Conservation (phyloP, 2,888 invertebrate species). For the Eudasyphora cyanicolor region DNA sequence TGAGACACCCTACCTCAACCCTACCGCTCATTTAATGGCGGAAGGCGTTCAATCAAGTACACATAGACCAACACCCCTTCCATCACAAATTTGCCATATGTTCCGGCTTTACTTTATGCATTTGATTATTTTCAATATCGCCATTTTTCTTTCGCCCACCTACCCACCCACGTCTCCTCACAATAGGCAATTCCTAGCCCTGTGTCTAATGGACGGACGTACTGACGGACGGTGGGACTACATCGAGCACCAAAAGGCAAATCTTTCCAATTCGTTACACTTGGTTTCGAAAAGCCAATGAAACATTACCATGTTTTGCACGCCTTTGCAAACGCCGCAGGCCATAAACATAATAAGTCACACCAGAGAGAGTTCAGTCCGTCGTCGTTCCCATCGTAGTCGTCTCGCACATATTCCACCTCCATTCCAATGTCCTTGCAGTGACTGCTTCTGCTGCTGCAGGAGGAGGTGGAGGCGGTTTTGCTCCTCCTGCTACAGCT, state of each 20-base stretch:
- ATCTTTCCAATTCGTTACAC: constrained; percentile 63
- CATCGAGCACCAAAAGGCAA: constrained; percentile 36
- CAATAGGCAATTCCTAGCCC: background rate
- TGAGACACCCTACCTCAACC: background rate
- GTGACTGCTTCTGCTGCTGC: background rate
- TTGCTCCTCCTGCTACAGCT: background rate
- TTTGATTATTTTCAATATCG: constrained; percentile 42
- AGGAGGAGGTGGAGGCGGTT: no score
- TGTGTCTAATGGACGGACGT: background rate
- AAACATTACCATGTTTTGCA: constrained; percentile 64
- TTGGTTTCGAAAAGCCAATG: constrained; percentile 57
- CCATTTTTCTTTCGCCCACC: background rate
- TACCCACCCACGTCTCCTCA: background rate
- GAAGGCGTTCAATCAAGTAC: background rate
- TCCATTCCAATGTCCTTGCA: constrained; percentile 1
- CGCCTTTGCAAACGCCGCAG: constrained; percentile 58
- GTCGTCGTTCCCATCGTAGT: no score
- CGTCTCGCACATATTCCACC: constrained; percentile 18
- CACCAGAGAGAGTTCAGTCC: constrained; percentile 39
- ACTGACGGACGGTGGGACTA: background rate
- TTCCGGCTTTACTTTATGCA: constrained; percentile 40
- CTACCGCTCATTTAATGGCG: background rate
- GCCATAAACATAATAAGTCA: constrained; percentile 61
- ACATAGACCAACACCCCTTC: background rate
- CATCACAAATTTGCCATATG: constrained; percentile 9